Evolutionary conservation across 2,113 vertebrate species (phyloP).

Genomic region (Rhea pennata): DNA sequence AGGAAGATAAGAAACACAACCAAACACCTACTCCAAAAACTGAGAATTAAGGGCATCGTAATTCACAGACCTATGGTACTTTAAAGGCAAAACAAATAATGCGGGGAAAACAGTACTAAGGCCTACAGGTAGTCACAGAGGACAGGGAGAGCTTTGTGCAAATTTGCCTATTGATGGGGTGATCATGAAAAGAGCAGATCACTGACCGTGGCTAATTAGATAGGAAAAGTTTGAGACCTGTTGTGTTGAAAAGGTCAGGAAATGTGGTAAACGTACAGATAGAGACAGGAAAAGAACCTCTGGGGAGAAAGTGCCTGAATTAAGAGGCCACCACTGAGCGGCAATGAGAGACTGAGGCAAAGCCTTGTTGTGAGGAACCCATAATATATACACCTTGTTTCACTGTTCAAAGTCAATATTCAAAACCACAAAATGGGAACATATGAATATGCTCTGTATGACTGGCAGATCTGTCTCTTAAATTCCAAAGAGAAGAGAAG

Average conservation of each 20-base stretch:
- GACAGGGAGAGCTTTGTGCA: background rate
- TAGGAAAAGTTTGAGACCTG: background rate
- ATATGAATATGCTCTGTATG: background rate
- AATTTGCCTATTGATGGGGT: background rate
- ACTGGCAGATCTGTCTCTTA: background rate
- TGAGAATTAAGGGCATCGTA: background rate
- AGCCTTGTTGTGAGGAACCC: background rate
- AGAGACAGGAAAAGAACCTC: background rate
- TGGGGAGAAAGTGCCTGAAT: background rate
- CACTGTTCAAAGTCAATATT: too few species aligned
- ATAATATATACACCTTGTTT: too few species aligned
- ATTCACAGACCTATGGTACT: background rate
- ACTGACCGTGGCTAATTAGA: too few species aligned
- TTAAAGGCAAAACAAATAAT: background rate
- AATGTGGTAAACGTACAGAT: background rate
- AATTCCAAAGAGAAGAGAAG: background rate
- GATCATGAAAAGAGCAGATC: background rate
- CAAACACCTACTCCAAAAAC: rapidly evolving
- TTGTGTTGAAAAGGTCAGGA: background rate
- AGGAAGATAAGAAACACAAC: background rate
- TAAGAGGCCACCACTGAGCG: background rate
- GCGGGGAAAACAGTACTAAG: background rate
- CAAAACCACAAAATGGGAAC: too few species aligned
- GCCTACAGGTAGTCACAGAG: background rate
- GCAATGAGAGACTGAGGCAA: background rate